Evolutionary conservation across 2,113 vertebrate species (phyloP), one percentile per base, ranked within the genome.

Genomic region (Mustela nigripes): DNA sequence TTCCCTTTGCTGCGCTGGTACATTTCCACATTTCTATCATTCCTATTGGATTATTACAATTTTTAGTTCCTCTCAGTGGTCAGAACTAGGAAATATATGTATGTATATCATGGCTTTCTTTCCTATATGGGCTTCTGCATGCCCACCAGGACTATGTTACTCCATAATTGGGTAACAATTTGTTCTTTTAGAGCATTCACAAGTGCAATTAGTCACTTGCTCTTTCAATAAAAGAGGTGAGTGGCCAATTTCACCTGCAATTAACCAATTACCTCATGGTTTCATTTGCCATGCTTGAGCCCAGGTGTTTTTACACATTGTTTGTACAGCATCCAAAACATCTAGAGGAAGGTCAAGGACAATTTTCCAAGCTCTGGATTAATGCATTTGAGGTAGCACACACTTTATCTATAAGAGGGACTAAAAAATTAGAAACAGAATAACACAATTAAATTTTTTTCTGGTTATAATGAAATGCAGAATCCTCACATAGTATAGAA

Each of bases 211-310:
- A 89, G 62, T 95, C 82, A 92, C n/a, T 97, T 97, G 71, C 58
- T 96, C 83, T 94, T 92, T 96, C 69, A 94, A 42, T 88, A 62
- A 97, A 92, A 92, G 56, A 97, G 90, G 90, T 96, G 92, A 95
- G 71, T 95, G 79, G n/a, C 12, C 92, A 97, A 78, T 96, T 97
- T 97, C 81, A 95, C 80, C 96, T 97, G 53, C 50, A 97, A 98
- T 98, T 98, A 98, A 85, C 74, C 87, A 96, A 92, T 97, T 96
- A 94, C 60, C 45, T 92, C 74, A 81, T 96, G 56, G 50, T 87
- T 97, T 84, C 63, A 60, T 95, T 91, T 80, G 42, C 74, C 56
- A 67, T 45, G 80, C 58, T 94, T 78, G 26, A 95, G 45, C 4
- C 36, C 88, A 42, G 28, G 69, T 94, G 60, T 81, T 95, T 95